These are phyloP conservation scores for Hapalemur alaotrensis DNA, from an alignment of 2,797 vertebrate species.

Conservation along the genomic window DNA sequence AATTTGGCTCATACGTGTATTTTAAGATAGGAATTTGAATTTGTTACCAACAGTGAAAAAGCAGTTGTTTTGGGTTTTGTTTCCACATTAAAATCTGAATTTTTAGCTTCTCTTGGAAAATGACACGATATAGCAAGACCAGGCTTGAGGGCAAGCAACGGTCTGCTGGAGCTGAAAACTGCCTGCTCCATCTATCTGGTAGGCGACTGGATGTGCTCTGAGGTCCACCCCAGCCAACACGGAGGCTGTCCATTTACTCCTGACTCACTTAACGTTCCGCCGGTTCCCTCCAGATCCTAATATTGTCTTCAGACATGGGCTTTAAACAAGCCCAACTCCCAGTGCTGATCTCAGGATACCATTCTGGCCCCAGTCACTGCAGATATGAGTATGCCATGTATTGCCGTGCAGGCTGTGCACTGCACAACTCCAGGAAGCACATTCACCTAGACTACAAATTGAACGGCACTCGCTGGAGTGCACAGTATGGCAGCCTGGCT, in stretches of 20 bases:
- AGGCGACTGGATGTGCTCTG: background rate
- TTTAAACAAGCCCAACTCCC: background rate
- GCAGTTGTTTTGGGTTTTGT: background rate
- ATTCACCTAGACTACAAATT: background rate
- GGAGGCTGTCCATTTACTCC: background rate
- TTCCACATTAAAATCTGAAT: background rate
- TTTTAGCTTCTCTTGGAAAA: constrained; percentile 13
- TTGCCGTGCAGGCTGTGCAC: background rate
- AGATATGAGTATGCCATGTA: accelerated
- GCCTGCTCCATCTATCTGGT: background rate
- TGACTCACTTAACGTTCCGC: background rate
- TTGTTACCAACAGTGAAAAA: background rate
- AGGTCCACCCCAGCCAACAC: background rate
- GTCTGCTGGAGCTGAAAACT: background rate
- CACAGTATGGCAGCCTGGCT: background rate
- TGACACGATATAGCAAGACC: background rate
- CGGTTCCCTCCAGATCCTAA: background rate
- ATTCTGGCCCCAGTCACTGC: background rate
- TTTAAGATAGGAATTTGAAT: background rate
- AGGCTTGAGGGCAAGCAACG: background rate
- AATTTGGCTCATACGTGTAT: background rate
- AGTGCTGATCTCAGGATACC: background rate
- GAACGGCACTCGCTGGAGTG: background rate
- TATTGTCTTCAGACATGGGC: background rate
- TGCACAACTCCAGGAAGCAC: background rate